These are phyloP conservation scores for Cryptoprocta ferox DNA, from an alignment of 2,797 vertebrate genomes.

Conservation along the genomic window DNA sequence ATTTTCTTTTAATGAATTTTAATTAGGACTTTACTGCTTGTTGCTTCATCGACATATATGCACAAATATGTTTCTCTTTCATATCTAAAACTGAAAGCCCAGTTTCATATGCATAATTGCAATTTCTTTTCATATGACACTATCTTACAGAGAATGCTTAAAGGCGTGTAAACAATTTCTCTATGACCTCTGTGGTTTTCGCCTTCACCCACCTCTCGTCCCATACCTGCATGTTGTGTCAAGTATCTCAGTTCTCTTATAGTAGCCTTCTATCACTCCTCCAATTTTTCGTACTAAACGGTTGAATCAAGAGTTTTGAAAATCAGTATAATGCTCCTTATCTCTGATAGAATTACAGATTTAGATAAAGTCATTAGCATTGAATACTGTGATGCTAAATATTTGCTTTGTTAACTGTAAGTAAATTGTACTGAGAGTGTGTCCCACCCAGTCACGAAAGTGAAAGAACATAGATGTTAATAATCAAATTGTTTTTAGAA, in stretches of 20 bases:
- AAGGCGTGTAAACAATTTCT: not conserved
- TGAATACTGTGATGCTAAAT: not conserved
- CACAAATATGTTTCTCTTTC: not conserved
- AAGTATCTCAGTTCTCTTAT: not conserved
- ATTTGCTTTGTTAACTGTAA: not conserved
- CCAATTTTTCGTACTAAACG: not conserved
- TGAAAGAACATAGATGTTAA: not conserved
- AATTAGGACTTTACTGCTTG: not conserved
- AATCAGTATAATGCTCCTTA: not conserved
- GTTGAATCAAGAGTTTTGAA: slow-evolving; percentile 18
- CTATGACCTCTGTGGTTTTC: not conserved
- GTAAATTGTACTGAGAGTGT: not conserved
- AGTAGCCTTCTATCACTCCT: not conserved
- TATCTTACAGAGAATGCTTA: not conserved
- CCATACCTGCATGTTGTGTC: not conserved
- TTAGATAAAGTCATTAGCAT: not conserved
- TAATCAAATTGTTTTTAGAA: not conserved
- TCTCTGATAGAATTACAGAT: not conserved
- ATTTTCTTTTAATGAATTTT: slow-evolving; percentile 3
- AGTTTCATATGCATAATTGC: not conserved
- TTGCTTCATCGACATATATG: not conserved
- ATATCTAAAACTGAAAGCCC: not conserved
- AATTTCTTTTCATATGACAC: not conserved
- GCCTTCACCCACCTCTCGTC: not conserved
- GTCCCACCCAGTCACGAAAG: not conserved